Conservation (phyloP, 2,797 vertebrate species). For the Botia almorhae region DNA sequence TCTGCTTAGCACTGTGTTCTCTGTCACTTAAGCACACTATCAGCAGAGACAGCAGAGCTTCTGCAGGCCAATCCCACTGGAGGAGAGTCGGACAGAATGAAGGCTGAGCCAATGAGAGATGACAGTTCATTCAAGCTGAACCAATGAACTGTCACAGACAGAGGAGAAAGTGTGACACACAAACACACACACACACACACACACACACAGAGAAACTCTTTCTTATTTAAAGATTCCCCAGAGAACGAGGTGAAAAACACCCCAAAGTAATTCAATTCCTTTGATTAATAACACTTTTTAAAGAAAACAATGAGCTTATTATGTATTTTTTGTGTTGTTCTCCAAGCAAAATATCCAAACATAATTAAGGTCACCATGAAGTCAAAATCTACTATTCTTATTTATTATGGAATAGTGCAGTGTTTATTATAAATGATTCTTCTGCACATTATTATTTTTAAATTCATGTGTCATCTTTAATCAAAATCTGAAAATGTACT, state of each 20-base stretch:
- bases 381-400: no score
- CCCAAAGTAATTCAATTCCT: not conserved
- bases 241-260: not conserved
- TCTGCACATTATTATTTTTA: no score
- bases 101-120: slow-evolving; percentile 79
- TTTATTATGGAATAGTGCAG: no score
- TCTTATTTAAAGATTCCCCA: not conserved
- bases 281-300: not conserved
- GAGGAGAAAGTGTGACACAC: slow-evolving; percentile 59
- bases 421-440: no score
- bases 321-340: not conserved
- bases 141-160: slow-evolving; percentile 68
- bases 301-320: not conserved
- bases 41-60: slow-evolving; percentile 59
- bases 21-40: slow-evolving; percentile 35
- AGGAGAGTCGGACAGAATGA: slow-evolving; percentile 82
- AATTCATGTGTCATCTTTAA: no score
- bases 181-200: not conserved
- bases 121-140: slow-evolving; percentile 82
- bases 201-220: slow-evolving; percentile 1
- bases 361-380: no score
- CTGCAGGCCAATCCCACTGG: slow-evolving; percentile 59
- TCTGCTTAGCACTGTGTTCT: slow-evolving; percentile 20
- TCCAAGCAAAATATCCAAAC: not conserved
- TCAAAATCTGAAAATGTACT: no score